Evolutionary conservation across 2,797 vertebrate species (phyloP).

Genomic region (Myripristis jacobus): DNA sequence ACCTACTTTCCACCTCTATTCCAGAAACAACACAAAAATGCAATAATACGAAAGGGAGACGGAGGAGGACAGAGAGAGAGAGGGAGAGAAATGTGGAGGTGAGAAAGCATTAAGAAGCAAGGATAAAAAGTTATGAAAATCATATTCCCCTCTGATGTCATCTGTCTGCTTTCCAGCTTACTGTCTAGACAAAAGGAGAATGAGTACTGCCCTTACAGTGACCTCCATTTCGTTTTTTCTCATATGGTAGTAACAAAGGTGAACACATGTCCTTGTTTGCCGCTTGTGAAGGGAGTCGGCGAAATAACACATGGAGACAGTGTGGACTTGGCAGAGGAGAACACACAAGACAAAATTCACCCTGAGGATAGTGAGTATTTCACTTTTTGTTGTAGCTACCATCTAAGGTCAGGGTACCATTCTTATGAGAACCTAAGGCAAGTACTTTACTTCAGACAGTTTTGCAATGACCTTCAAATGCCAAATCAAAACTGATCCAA

Average conservation of each 20-base stretch:
- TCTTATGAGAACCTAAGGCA: slow-evolving; percentile 16
- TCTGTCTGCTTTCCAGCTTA: slow-evolving; percentile 59
- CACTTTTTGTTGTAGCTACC: slow-evolving; percentile 21
- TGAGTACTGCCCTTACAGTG: slow-evolving; percentile 47
- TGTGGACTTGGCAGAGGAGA: slow-evolving; percentile 40
- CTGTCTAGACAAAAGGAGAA: slow-evolving; percentile 63
- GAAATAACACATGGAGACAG: slow-evolving; percentile 6
- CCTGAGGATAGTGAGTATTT: slow-evolving; percentile 34
- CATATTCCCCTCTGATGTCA: slow-evolving; percentile 53
- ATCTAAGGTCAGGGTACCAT: slow-evolving; percentile 6
- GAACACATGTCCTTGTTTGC: slow-evolving; percentile 49
- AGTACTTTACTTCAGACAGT: slow-evolving; percentile 18
- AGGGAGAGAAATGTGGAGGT: background rate
- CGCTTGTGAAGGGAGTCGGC: slow-evolving; percentile 25
- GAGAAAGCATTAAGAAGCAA: slow-evolving; percentile 28
- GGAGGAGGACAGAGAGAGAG: slow-evolving; percentile 7
- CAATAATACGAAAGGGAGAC: slow-evolving; percentile 39
- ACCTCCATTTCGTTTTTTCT: slow-evolving; percentile 58
- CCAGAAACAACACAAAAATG: slow-evolving; percentile 30
- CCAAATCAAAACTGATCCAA: slow-evolving; percentile 27
- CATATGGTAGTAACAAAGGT: slow-evolving; percentile 44
- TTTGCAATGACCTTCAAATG: slow-evolving; percentile 57
- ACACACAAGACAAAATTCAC: slow-evolving; percentile 28
- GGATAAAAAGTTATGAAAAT: slow-evolving; percentile 59
- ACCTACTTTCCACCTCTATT: no score